Conservation (phyloP, 2,113 vertebrate species). For the Hypomesus transpacificus region DNA sequence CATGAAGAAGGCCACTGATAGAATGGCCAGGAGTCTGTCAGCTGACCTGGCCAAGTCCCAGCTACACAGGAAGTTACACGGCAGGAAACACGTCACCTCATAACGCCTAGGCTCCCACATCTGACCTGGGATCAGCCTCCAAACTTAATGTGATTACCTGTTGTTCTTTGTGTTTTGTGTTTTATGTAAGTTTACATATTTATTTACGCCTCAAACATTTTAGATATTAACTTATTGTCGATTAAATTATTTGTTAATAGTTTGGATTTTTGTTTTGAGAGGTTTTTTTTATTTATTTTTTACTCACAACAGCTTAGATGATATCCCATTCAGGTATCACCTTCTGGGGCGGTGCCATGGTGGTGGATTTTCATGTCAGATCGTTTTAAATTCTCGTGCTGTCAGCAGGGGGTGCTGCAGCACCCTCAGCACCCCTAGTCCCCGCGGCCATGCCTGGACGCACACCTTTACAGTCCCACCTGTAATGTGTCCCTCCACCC, state of each 20-base stretch:
- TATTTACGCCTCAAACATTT: background rate
- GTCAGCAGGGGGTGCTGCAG: no score
- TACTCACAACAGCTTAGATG: no score
- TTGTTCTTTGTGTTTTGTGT: background rate
- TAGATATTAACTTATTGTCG: background rate
- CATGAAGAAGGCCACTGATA: slow-evolving; percentile 85
- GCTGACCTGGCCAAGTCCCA: slow-evolving; percentile 77
- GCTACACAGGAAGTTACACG: slow-evolving; percentile 53
- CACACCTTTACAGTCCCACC: no score
- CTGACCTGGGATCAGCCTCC: no score
- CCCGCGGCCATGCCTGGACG: no score
- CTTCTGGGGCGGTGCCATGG: no score
- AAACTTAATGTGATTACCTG: background rate
- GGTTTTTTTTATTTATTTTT: no score
- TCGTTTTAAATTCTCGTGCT: no score
- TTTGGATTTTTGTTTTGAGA: no score
- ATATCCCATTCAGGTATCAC: no score
- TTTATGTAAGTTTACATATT: background rate
- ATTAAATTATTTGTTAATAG: slow-evolving; percentile 2
- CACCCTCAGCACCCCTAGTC: no score
- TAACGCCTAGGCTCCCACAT: background rate
- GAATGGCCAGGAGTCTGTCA: slow-evolving; percentile 78
- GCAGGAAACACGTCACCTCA: slow-evolving; percentile 38
- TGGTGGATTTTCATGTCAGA: no score
- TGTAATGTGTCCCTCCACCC: background rate